These are phyloP conservation scores for Tachystola acroxantha DNA, from an alignment of 2,888 invertebrate species.

Conservation along the genomic window DNA sequence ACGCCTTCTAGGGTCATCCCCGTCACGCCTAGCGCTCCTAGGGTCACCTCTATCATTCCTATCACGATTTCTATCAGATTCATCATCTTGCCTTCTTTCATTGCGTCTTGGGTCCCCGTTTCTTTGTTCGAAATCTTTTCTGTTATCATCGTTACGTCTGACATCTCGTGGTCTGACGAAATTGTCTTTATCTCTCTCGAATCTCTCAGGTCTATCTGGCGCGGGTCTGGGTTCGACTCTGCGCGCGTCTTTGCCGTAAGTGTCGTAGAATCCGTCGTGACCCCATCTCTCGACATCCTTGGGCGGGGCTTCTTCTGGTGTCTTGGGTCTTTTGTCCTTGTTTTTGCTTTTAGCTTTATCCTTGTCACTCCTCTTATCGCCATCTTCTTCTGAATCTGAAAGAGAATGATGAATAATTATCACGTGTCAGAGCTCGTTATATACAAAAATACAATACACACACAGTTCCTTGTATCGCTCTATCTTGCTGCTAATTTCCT, in stretches of 20 bases:
- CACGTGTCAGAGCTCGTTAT: too few species aligned
- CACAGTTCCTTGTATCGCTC: too few species aligned
- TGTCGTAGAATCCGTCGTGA: slow-evolving; percentile 67
- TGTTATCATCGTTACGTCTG: slow-evolving; percentile 22
- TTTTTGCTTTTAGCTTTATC: slow-evolving; percentile 39
- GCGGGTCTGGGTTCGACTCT: slow-evolving; percentile 36
- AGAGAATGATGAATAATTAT: slow-evolving; percentile 8
- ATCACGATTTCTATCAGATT: not conserved
- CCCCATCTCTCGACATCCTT: slow-evolving; percentile 54
- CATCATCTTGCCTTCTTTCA: slow-evolving; percentile 5
- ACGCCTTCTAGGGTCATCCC: not conserved
- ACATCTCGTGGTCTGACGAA: slow-evolving; percentile 33
- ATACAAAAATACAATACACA: too few species aligned
- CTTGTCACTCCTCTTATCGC: slow-evolving; percentile 29
- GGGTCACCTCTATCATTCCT: too few species aligned
- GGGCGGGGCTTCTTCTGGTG: slow-evolving; percentile 27
- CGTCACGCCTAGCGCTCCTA: not conserved
- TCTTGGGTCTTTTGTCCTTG: slow-evolving; percentile 33
- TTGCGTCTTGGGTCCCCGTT: slow-evolving; percentile 16
- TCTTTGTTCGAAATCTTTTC: slow-evolving; percentile 15
- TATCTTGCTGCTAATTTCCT: too few species aligned
- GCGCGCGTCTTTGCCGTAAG: slow-evolving; percentile 56
- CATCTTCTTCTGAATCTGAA: slow-evolving; percentile 46
- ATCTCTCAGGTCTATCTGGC: too few species aligned
- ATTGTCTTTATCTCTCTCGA: slow-evolving; percentile 33